These are phyloP conservation scores for Agrilus planipennis DNA, from an alignment of 1,140 invertebrate genomes.

Conservation along the genomic window DNA sequence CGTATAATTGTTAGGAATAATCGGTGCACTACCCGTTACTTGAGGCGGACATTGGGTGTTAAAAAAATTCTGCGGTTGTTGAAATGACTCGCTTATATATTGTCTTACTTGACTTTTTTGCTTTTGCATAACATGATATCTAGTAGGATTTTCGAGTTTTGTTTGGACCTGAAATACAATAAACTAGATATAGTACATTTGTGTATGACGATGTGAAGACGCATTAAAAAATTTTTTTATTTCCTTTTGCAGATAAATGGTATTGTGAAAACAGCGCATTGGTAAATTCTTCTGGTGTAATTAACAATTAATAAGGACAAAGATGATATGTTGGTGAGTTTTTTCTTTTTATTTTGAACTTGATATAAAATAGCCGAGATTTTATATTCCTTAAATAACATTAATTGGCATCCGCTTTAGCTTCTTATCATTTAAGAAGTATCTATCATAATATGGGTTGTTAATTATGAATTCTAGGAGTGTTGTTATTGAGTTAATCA, in stretches of 20 bases:
- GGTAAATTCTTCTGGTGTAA: too few species aligned
- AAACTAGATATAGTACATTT: neutral
- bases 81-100: slow-evolving; percentile 68
- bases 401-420: too few species aligned
- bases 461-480: too few species aligned
- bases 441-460: too few species aligned
- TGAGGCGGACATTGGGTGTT: slow-evolving; percentile 22
- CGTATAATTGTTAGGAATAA: slow-evolving; percentile 14
- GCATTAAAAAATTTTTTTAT: slow-evolving; percentile 2
- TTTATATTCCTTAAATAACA: too few species aligned
- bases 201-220: too few species aligned
- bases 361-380: too few species aligned
- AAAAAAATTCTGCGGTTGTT: slow-evolving; percentile 31
- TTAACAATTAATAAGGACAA: too few species aligned
- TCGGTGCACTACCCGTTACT: slow-evolving; percentile 31
- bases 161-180: slow-evolving; percentile 66
- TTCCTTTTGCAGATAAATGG: neutral
- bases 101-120: slow-evolving; percentile 79
- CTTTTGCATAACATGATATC: slow-evolving; percentile 83
- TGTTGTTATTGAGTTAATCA: too few species aligned
- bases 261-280: neutral
- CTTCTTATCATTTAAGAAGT: too few species aligned
- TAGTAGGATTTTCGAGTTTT: slow-evolving; percentile 77
- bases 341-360: too few species aligned
- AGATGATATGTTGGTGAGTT: too few species aligned